Evolutionary conservation across 2,888 invertebrate species (phyloP).

Genomic region (Caenorhabditis virilis): DNA sequence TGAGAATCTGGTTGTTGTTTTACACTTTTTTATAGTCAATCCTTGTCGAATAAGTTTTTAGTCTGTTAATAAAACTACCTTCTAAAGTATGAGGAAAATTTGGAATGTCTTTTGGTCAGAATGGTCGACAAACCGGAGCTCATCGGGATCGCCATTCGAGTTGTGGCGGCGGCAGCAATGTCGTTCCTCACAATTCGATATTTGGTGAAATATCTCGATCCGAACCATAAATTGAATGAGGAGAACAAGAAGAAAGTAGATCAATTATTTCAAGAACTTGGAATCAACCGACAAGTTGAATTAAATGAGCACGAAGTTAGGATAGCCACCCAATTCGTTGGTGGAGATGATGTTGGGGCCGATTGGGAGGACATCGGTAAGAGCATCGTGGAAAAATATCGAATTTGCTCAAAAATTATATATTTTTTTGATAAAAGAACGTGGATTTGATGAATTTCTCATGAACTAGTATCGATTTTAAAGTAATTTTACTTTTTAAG

Average conservation of each 20-base stretch:
- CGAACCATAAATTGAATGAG: conserved; percentile 47
- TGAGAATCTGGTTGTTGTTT: too few species aligned
- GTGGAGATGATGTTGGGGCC: conserved; percentile 46
- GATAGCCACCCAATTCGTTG: conserved; percentile 60
- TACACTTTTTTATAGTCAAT: conserved; percentile 2
- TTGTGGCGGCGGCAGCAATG: conserved; percentile 45
- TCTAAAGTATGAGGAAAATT: neutral
- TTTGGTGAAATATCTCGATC: conserved; percentile 54
- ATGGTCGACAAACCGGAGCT: conserved; percentile 44
- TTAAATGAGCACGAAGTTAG: conserved; percentile 62
- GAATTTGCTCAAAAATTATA: too few species aligned
- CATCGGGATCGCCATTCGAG: conserved; percentile 32
- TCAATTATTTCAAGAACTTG: conserved; percentile 50
- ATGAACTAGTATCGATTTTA: too few species aligned
- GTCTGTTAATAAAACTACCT: conserved; percentile 20
- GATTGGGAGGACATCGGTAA: conserved; percentile 55
- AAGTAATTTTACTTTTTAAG: too few species aligned
- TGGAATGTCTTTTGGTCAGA: neutral
- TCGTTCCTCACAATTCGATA: conserved; percentile 46
- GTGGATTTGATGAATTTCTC: too few species aligned
- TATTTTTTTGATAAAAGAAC: too few species aligned
- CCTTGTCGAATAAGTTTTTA: conserved; percentile 22
- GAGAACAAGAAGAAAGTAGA: conserved; percentile 57
- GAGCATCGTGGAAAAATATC: neutral
- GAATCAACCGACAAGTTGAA: conserved; percentile 48